Evolutionary conservation across 2,113 vertebrate species (phyloP), one percentile per base, ranked within the genome.

Genomic region (Phodopus roborovskii): DNA sequence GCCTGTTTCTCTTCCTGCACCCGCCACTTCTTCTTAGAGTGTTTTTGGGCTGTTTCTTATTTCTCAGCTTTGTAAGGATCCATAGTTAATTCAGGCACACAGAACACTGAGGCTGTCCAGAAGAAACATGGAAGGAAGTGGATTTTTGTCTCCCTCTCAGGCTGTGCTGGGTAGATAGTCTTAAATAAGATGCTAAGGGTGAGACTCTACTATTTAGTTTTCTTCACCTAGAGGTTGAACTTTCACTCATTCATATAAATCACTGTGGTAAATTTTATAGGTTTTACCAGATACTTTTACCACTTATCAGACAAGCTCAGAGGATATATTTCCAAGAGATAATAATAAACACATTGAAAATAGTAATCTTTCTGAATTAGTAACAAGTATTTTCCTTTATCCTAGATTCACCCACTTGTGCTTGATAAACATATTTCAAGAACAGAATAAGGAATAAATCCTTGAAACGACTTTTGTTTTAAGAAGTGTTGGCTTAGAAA

Each of bases 351-450:
- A 39, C 15, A 24, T 60, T 53, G n/a, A 75, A 71, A 79, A 74
- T 10, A 56, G 22, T 70, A 66, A 19, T 73, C 64, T 19, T 83
- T 62, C 56, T 78, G 10, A 53, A 26, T 50, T 81, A 87, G 71
- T 33, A 64, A 39, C 4, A 56, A 42, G 24, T 73, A 81, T 95
- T 79, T 60, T 17, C 6, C 83, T 95, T 94, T 85, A 90, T 92
- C 84, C 73, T 88, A 81, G 17, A 36, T 48, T 66, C 22, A 56
- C 73, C 58, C 94, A 95, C 64, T 90, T 92, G 79, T 45, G 39
- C 68, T 92, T 56, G 90, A 48, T 77, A 94, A 94, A 96, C 64
- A 96, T 12, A 50, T 58, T 12, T 81, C 90, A 93, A 88, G 48
- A 20, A 28, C 42, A n/a, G 66, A 95, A 75, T 66, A 71, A 89